These are phyloP conservation scores for Pontoporia blainvillei DNA, from an alignment of 2,113 vertebrate species.

Conservation along the genomic window DNA sequence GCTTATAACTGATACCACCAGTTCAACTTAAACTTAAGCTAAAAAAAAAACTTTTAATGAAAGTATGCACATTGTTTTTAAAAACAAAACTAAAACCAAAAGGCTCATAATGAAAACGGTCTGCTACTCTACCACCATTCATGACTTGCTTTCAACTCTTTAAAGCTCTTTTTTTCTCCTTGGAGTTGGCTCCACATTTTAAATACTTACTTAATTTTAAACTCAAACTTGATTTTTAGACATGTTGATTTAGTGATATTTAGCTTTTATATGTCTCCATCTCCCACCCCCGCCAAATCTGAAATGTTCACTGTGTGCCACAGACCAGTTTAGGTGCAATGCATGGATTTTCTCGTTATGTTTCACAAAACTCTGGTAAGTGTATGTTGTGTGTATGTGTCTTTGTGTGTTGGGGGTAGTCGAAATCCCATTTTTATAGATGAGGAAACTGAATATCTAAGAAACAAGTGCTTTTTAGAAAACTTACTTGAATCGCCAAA, in stretches of 20 bases:
- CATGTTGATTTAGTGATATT: background rate
- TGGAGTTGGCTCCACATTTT: background rate
- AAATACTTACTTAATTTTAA: slow-evolving; percentile 9
- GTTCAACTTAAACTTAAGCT: background rate
- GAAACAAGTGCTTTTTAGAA: background rate
- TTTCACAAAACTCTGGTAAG: slow-evolving; percentile 11
- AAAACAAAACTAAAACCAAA: background rate
- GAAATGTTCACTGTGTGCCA: background rate
- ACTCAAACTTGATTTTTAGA: slow-evolving; percentile 1
- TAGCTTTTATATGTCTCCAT: background rate
- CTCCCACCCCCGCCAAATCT: background rate
- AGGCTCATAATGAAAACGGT: background rate
- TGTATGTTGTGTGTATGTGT: background rate
- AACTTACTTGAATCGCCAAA: slow-evolving; percentile 4
- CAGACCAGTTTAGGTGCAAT: background rate
- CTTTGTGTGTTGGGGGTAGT: background rate
- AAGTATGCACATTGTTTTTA: background rate
- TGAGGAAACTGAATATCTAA: background rate
- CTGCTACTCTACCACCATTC: background rate
- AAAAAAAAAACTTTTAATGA: background rate
- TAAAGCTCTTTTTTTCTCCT: background rate
- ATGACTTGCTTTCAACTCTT: background rate
- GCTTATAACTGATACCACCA: background rate
- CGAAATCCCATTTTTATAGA: background rate
- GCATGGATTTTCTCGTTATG: background rate